Evolutionary conservation across 2,113 vertebrate species (phyloP), one percentile per base, ranked within the genome.

Genomic region (Gallinago paraguaiae): DNA sequence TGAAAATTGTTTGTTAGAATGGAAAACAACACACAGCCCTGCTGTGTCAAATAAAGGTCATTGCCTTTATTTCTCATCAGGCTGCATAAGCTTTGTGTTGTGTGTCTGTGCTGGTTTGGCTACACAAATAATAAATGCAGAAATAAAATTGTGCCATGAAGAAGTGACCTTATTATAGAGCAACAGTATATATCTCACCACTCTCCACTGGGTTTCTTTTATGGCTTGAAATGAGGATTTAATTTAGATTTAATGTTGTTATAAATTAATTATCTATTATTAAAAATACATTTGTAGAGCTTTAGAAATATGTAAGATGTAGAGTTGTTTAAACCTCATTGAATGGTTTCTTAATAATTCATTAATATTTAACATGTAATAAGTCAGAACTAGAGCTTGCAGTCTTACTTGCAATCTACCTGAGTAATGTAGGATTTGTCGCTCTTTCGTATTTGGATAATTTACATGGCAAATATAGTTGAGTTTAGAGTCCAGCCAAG

Each of bases 191-290:
- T 78, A 27, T 84, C 31, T 84, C 28, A 7, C 53, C 25, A 4
- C 27, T 57, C 35, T 72, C 30, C 69, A 53, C 3, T 33, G 45
- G 17, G 35, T 68, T 91, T 68, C 72, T 84, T 90, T 78, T 79
- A 41, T 79, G 67, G 53, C 56, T 92, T 41, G 69, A 84, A 94
- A 82, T 91, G 56, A 88, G 90, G 48, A 24, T 92, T 95, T 93
- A 94, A 88, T 95, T 90, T 95, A 68, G 79, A 83, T 94, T 94
- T 93, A 92, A 94, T 83, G 69, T 64, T 64, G 72, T 45, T 90
- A 93, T 95, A 88, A 95, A 93, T 96, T 87, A 94, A 94, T 96
- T 94, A 95, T 88, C 77, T 95, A 23, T 86, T 95, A 93, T 93
- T 95, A 96, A 96, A 93, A 84, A 94, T 90, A 72, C 82, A 93